A percentile compares a stretch with the other conserved stretches of the same genome.
Conservation (phyloP, 1,140 invertebrate species). For the Mizuhopecten yessoensis region DNA sequence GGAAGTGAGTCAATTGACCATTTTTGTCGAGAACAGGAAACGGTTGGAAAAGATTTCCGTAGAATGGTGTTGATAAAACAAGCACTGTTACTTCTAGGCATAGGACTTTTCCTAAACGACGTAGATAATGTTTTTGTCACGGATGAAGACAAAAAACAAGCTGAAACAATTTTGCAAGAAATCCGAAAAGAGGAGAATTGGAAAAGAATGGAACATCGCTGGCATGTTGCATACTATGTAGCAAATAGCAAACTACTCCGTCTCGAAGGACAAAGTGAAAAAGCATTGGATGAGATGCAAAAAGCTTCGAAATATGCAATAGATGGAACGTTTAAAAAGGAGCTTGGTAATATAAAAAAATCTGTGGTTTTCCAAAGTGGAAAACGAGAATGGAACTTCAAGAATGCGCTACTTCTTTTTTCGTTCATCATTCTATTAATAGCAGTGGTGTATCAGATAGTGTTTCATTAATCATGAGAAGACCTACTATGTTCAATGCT, state of each 20-base stretch:
- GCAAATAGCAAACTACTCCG: constrained; percentile 36
- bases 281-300: not conserved
- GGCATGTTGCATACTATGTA: constrained; percentile 46
- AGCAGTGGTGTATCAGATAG: not conserved
- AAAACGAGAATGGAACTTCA: not conserved
- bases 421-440: not conserved
- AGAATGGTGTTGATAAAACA: constrained; percentile 53
- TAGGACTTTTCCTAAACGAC: constrained; percentile 46
- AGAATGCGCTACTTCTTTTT: not conserved
- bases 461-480: not conserved
- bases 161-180: constrained; percentile 28
- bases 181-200: constrained; percentile 40
- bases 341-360: not conserved
- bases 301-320: constrained; percentile 33
- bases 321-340: constrained; percentile 4
- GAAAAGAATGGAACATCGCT: constrained; percentile 49
- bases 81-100: constrained; percentile 43
- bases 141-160: constrained; percentile 25
- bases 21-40: constrained; percentile 51
- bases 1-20: constrained; percentile 41
- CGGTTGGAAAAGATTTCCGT: constrained; percentile 45
- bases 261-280: not conserved
- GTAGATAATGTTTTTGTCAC: constrained; percentile 38
- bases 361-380: not conserved
- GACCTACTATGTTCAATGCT: too few relatives aligned